Evolutionary conservation across 2,113 vertebrate species (phyloP).

Genomic region (Zeus faber): DNA sequence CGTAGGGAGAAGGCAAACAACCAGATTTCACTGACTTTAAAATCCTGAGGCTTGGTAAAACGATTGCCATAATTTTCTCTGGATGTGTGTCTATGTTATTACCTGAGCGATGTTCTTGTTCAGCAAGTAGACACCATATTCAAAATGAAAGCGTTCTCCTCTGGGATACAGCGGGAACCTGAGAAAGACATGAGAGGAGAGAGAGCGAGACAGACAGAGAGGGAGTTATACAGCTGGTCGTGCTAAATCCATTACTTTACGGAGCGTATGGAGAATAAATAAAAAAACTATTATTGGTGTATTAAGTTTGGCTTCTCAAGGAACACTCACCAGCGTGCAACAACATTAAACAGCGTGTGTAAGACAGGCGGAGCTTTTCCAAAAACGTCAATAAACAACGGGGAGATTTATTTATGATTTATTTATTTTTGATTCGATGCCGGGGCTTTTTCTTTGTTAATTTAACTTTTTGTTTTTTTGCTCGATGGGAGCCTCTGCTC

Average conservation of each 20-base stretch:
- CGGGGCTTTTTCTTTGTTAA: neutral
- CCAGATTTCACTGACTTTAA: no score
- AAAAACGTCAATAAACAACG: constrained; percentile 19
- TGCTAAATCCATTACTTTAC: neutral
- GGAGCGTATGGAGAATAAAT: constrained; percentile 4
- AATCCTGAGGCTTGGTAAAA: no score
- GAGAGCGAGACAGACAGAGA: no score
- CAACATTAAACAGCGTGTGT: constrained; percentile 3
- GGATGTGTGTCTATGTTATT: constrained; percentile 34
- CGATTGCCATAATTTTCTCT: no score
- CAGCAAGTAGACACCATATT: constrained; percentile 97
- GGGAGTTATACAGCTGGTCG: no score
- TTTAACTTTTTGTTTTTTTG: neutral
- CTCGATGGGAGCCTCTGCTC: no score
- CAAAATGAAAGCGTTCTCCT: constrained; percentile 96
- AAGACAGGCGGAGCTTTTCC: neutral
- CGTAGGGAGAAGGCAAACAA: no score
- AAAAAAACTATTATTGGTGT: neutral
- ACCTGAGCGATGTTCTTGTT: constrained; percentile 99
- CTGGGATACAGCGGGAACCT: constrained; percentile 94
- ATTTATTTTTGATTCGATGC: no score
- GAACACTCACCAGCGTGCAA: constrained; percentile 1
- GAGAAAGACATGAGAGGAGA: constrained; percentile 48
- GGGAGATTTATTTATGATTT: constrained; percentile 17
- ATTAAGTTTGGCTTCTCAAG: neutral